Evolutionary conservation across 2,888 invertebrate genomes (phyloP).

Genomic region (Neelides folsomi): DNA sequence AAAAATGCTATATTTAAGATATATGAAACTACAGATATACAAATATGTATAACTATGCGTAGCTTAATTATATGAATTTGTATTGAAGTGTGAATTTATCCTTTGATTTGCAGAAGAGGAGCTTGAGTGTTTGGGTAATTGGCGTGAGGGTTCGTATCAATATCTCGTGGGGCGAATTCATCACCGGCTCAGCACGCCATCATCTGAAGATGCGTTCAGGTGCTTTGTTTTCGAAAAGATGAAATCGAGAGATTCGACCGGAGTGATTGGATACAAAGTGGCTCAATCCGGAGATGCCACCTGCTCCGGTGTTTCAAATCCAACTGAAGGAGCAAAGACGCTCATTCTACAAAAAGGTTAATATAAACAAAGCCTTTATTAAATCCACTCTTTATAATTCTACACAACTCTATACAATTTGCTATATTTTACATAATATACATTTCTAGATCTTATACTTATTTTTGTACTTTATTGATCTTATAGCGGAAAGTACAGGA

Average conservation of each 20-base stretch:
- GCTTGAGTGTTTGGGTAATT: slow-evolving; percentile 74
- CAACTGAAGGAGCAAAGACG: slow-evolving; percentile 71
- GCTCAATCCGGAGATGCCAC: slow-evolving; percentile 88
- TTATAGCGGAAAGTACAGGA: slow-evolving; percentile 56
- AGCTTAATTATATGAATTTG: too few relatives aligned
- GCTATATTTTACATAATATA: too few relatives aligned
- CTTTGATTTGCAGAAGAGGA: slow-evolving; percentile 59
- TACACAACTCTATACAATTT: too few relatives aligned
- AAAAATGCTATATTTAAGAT: too few relatives aligned
- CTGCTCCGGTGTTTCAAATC: slow-evolving; percentile 80
- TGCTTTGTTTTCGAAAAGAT: slow-evolving; percentile 84
- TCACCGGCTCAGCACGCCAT: slow-evolving; percentile 34
- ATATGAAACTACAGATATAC: too few relatives aligned
- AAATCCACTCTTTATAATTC: too few relatives aligned
- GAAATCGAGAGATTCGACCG: slow-evolving; percentile 39
- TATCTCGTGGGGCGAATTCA: slow-evolving; percentile 73
- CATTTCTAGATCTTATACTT: too few relatives aligned
- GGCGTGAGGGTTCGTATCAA: slow-evolving; percentile 84
- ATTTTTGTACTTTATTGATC: too few relatives aligned
- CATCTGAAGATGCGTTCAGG: slow-evolving; percentile 81
- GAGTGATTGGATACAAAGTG: slow-evolving; percentile 53
- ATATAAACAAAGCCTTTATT: too few relatives aligned
- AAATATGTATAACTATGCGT: too few relatives aligned
- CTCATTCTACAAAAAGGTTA: slow-evolving; percentile 67
- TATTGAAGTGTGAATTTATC: neutral